Percentiles rank a stretch among this genome's conserved stretches.
Conservation (phyloP, 2,797 vertebrate species). For the Gymnothorax javanicus region DNA sequence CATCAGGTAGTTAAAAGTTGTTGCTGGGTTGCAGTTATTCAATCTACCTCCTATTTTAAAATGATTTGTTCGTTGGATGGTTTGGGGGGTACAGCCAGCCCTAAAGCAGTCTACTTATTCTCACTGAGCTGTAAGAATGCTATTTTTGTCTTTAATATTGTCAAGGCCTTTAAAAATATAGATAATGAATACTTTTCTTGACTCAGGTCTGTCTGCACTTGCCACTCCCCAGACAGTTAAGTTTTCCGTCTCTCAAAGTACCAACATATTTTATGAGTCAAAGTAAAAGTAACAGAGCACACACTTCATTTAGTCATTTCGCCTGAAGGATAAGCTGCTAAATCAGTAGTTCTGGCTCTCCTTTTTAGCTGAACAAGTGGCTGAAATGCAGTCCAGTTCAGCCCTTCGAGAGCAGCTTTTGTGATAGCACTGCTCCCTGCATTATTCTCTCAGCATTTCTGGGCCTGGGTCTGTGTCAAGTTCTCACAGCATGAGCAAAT, state of each 20-base stretch:
- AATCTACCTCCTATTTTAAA: neutral
- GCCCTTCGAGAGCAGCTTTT: conserved; percentile 1
- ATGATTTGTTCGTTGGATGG: neutral
- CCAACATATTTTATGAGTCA: neutral
- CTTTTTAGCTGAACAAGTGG: neutral
- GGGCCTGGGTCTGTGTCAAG: conserved; percentile 18
- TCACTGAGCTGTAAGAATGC: neutral
- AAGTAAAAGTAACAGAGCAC: neutral
- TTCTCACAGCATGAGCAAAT: conserved; percentile 17
- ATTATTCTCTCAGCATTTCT: neutral
- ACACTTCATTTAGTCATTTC: conserved; percentile 3
- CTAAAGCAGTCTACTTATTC: neutral
- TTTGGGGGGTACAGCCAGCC: neutral
- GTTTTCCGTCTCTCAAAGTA: neutral
- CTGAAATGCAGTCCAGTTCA: neutral
- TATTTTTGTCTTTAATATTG: neutral
- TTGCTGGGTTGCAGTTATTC: neutral
- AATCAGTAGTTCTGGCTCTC: neutral
- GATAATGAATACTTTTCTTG: neutral
- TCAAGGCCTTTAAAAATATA: neutral
- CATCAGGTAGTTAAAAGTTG: neutral
- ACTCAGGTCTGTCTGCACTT: neutral
- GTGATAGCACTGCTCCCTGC: neutral
- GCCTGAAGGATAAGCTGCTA: neutral
- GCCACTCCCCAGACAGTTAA: neutral